Base-by-base conservation (phyloP, 1,140 invertebrate genomes). In the Hyles euphorbiae region DNA sequence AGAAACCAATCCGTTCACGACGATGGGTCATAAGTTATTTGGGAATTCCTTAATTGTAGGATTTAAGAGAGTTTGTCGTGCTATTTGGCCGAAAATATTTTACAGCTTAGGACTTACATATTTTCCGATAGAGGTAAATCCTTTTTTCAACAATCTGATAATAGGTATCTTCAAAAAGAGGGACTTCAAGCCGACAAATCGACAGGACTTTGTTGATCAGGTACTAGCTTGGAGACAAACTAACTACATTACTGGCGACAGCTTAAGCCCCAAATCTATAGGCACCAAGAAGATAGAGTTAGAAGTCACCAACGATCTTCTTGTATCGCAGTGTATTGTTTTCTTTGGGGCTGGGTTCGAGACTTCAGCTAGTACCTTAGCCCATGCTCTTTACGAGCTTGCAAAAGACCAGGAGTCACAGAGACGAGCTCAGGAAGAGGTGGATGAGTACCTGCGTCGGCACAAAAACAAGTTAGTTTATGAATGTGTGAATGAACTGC, bases 301-400 rank as follows among this genome's bases (percentile, higher is more conserved):
- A 8, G 44, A 63, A 52, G 56, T 70, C 6, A 55, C 63, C 0
- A 87, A 89, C 3, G 87, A 90, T 7, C 87, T 91, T 63, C 87
- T 95, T 3, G 74, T 92, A 1, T 91, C 92, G 0, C 93, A 95
- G 66, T 90, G 91, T 2, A 80, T 92, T 1, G 45, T 93, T 4
- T 95, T 95, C 67, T 93, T 94, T 63, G 78, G 90, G 2, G 94
- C 91, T 55, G 90, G 90, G 3, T 91, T 86, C 56, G 90, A 91
- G 61, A 89, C 90, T 1, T 87, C 90, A 3, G 81, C 89, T 0
- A 76, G 83, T 2, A 85, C 88, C 0, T 80, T 90, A 67, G 68
- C 77, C 0, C 89, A 89, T 70, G 78, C 88, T 10, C 47, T 91
- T n/a, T 92, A 90, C 66, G 88, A 91, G 62, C 43, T 92, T 45